Evolutionary conservation across 2,113 vertebrate genomes (phyloP).

Genomic region (Siniperca knerii): DNA sequence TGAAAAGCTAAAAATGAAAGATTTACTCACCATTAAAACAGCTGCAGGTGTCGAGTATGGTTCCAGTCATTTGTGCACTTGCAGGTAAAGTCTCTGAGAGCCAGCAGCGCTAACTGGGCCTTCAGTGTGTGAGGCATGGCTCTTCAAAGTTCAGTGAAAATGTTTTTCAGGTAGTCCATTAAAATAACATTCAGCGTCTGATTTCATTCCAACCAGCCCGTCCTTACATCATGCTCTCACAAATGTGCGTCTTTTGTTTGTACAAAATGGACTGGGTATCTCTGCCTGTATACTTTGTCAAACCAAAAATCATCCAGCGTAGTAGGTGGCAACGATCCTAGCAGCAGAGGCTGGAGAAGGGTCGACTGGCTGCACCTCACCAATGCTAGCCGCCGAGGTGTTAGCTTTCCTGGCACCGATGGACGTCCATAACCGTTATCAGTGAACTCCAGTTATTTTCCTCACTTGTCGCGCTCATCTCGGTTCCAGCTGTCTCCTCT

Average conservation of each 20-base stretch:
- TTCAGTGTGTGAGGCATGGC: slow-evolving; percentile 2
- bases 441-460: not conserved
- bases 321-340: not conserved
- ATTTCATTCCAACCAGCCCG: not conserved
- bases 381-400: not conserved
- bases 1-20: not conserved
- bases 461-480: not conserved
- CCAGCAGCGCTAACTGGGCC: slow-evolving; percentile 33
- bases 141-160: not conserved
- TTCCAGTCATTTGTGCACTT: slow-evolving; percentile 17
- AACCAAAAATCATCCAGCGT: not conserved
- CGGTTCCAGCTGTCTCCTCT: not conserved
- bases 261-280: too few relatives aligned
- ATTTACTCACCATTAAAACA: slow-evolving; percentile 50
- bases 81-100: slow-evolving; percentile 31
- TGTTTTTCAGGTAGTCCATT: not conserved
- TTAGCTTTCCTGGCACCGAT: not conserved
- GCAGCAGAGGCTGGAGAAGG: not conserved
- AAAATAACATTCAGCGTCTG: not conserved
- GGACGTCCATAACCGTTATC: not conserved
- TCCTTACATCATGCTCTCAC: not conserved
- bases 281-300: not conserved
- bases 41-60: slow-evolving; percentile 37
- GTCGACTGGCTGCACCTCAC: not conserved
- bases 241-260: not conserved